Conservation (phyloP, 2,888 invertebrate species). For the Tipula lateralis region DNA sequence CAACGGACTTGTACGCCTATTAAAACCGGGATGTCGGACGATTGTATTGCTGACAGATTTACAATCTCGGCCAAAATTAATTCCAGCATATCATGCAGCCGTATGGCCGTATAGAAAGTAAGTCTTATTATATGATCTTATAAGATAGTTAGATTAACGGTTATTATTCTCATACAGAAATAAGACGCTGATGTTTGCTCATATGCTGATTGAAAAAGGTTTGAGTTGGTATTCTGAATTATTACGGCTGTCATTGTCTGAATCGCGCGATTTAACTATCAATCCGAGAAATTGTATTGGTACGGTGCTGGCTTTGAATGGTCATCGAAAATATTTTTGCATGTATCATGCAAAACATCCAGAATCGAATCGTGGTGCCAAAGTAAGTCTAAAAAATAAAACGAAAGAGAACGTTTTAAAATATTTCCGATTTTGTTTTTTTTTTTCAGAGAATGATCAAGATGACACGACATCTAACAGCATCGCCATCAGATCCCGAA, state of each 20-base stretch:
- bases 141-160: too few species aligned
- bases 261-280: slow-evolving; percentile 75
- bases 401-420: too few species aligned
- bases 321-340: slow-evolving; percentile 95
- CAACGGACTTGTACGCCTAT: slow-evolving; percentile 83
- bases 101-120: slow-evolving; percentile 95
- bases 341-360: slow-evolving; percentile 98
- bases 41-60: slow-evolving; percentile 85
- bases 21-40: slow-evolving; percentile 93
- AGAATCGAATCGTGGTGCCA: slow-evolving; percentile 65
- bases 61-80: slow-evolving; percentile 77
- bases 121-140: slow-evolving; percentile 43
- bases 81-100: slow-evolving; percentile 87
- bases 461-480: slow-evolving; percentile 59
- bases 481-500: slow-evolving; percentile 61
- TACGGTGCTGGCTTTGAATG: slow-evolving; percentile 91
- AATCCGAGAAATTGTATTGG: slow-evolving; percentile 97
- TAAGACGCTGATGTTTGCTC: slow-evolving; percentile 93
- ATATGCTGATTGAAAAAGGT: slow-evolving; percentile 87
- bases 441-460: slow-evolving; percentile 59
- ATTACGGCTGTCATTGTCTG: slow-evolving; percentile 78
- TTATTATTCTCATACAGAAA: too few species aligned
- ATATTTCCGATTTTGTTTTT: too few species aligned
- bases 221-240: slow-evolving; percentile 90
- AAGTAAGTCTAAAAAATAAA: slow-evolving; percentile 49